These are phyloP conservation scores for Nansenia antarctica DNA, from an alignment of 2,113 vertebrate genomes.

Conservation along the genomic window DNA sequence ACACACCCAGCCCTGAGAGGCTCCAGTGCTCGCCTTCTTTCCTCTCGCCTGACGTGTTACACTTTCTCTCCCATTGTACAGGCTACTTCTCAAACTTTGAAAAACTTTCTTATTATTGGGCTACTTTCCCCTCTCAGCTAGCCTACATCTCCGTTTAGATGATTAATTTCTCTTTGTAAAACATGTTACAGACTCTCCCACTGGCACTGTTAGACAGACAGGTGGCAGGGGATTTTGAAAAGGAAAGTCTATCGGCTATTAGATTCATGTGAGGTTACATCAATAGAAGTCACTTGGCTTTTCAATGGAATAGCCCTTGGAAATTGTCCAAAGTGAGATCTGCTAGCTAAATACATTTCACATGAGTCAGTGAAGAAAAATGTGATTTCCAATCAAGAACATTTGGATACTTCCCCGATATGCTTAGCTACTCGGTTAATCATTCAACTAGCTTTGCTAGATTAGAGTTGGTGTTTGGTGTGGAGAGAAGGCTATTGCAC, in stretches of 20 bases:
- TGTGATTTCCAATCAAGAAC: too few species aligned
- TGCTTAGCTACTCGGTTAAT: too few species aligned
- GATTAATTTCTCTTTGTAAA: too few species aligned
- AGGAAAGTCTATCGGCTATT: not conserved
- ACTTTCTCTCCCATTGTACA: conserved; percentile 24
- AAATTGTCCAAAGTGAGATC: too few species aligned
- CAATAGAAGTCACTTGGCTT: not conserved
- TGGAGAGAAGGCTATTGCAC: too few species aligned
- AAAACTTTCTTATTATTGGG: conserved; percentile 50
- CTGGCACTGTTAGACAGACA: not conserved
- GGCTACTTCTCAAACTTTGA: conserved; percentile 24
- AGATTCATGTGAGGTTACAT: not conserved
- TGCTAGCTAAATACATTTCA: too few species aligned
- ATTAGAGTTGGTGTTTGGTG: too few species aligned
- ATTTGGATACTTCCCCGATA: too few species aligned
- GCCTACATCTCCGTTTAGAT: not conserved
- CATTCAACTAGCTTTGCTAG: too few species aligned
- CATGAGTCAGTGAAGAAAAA: too few species aligned
- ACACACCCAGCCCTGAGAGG: conserved; percentile 39
- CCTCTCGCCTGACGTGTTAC: not conserved
- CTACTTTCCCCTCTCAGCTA: conserved; percentile 25
- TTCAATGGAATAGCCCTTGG: too few species aligned
- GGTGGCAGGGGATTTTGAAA: not conserved
- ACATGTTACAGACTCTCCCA: not conserved
- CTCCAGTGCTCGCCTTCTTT: conserved; percentile 22